These are phyloP conservation scores for Percopsis omiscomaycus DNA, from an alignment of 2,797 vertebrate species.

Conservation along the genomic window DNA sequence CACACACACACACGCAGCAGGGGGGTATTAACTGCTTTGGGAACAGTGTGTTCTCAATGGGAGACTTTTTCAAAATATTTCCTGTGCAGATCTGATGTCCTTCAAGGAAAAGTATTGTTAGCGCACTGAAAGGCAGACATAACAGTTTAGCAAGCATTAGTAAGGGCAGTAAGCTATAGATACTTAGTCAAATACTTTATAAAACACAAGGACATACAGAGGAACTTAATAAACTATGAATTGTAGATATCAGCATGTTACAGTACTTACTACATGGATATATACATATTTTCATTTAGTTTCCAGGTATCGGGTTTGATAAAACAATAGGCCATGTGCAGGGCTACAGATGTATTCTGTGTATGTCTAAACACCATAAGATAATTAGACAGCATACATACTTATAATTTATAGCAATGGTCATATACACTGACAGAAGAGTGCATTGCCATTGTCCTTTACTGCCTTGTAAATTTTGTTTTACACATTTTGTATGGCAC, in stretches of 20 bases:
- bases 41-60: constrained; percentile 12
- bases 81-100: constrained; percentile 1
- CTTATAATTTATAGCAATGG: constrained; percentile 2
- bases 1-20: background rate
- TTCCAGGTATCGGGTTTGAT: background rate
- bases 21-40: constrained; percentile 4
- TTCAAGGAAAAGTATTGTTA: background rate
- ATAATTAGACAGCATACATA: constrained; percentile 35
- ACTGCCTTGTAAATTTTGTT: constrained; percentile 48
- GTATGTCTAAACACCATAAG: constrained; percentile 51
- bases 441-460: constrained; percentile 31
- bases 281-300: background rate
- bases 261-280: no score
- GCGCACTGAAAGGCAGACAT: background rate
- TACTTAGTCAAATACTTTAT: no score
- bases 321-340: constrained; percentile 11
- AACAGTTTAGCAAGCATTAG: background rate
- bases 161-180: background rate
- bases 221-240: no score
- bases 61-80: constrained; percentile 3
- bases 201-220: no score
- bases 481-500: constrained; percentile 45
- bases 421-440: constrained; percentile 50
- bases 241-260: no score
- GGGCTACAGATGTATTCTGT: constrained; percentile 54